Evolutionary conservation across 2,888 invertebrate species (phyloP).

Genomic region (Tethea ocularis): DNA sequence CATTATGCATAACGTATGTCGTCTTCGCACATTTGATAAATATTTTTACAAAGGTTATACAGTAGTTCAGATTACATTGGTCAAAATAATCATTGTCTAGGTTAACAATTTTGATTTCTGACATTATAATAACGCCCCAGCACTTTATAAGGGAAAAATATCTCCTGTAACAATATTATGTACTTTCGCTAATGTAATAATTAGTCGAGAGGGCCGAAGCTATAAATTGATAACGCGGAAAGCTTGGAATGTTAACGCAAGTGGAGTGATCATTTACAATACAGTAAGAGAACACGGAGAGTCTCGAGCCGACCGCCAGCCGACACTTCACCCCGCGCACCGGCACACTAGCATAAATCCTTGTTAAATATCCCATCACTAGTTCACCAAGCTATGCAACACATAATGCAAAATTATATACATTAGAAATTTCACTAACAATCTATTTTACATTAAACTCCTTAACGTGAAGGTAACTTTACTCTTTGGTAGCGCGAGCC

Average conservation of each 20-base stretch:
- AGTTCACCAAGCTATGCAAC: constrained; percentile 67
- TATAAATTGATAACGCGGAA: constrained; percentile 53
- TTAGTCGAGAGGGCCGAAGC: constrained; percentile 49
- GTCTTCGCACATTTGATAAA: constrained; percentile 73
- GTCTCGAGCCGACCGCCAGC: constrained; percentile 17
- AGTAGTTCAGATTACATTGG: constrained; percentile 80
- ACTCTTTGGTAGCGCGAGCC: constrained; percentile 82
- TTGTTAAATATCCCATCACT: constrained; percentile 36
- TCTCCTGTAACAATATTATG: constrained; percentile 18
- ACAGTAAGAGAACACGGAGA: constrained; percentile 22
- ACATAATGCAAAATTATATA: constrained; percentile 74
- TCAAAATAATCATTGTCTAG: constrained; percentile 77
- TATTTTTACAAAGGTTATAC: constrained; percentile 81
- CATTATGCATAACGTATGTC: constrained; percentile 75
- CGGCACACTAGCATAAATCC: constrained; percentile 23
- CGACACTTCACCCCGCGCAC: constrained; percentile 24
- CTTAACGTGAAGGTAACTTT: constrained; percentile 80
- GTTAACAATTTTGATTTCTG: constrained; percentile 55
- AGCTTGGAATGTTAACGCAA: constrained; percentile 71
- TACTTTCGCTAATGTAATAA: constrained; percentile 20
- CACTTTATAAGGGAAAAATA: constrained; percentile 15
- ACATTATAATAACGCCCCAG: constrained; percentile 28
- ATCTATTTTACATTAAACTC: constrained; percentile 70
- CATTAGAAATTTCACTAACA: constrained; percentile 68
- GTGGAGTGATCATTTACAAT: constrained; percentile 10